Conservation (phyloP, 2,113 vertebrate genomes). For the zebrafish (Danio rerio) region GRCz12tu NC_133190.1:6768501-6769000, state of each 20-base stretch:
- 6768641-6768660: neutral
- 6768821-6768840: constrained; percentile 80
- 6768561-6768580: too few relatives aligned
- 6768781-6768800: constrained; percentile 67
- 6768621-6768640: too few relatives aligned
- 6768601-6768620: too few relatives aligned
- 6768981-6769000: constrained; percentile 94
- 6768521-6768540: too few relatives aligned
- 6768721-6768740: neutral
- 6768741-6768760: neutral
- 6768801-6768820: constrained; percentile 82
- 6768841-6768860: constrained; percentile 96
- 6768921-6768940: constrained; percentile 90
- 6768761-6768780: neutral
- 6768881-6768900: constrained; percentile 83
- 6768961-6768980: constrained; percentile 92
- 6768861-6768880: constrained; percentile 88
- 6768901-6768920: constrained; percentile 81
- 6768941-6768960: constrained; percentile 91
- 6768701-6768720: too few relatives aligned
- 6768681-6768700: too few relatives aligned
- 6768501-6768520: too few relatives aligned
- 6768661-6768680: neutral
- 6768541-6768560: too few relatives aligned
- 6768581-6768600: too few relatives aligned